Percentiles rank a stretch among this genome's conserved stretches.
Conservation (phyloP, 1,140 invertebrate genomes). For the Spodoptera litura region DNA sequence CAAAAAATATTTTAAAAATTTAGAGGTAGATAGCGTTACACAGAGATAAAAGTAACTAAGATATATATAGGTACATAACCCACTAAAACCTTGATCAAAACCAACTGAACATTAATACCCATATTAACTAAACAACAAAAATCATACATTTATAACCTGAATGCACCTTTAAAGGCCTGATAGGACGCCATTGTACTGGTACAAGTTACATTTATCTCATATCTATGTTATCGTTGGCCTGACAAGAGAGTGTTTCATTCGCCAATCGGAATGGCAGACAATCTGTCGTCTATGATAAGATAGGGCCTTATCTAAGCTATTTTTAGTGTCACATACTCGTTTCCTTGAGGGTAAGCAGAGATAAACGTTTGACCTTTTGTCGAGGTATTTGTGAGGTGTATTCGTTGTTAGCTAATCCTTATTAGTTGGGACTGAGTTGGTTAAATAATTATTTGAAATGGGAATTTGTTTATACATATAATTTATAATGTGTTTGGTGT, state of each 20-base stretch:
- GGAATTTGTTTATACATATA: no score
- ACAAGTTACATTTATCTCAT: neutral
- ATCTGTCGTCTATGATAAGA: slow-evolving; percentile 61
- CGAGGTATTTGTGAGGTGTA: neutral
- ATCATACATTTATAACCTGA: neutral
- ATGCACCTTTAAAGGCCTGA: neutral
- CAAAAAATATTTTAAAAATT: no score
- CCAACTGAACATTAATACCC: no score
- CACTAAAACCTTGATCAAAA: no score
- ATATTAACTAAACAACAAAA: no score
- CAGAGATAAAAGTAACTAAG: no score
- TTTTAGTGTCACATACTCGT: slow-evolving; percentile 37
- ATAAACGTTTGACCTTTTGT: slow-evolving; percentile 19
- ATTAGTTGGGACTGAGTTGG: no score
- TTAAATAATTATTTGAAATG: no score
- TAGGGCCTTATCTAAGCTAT: slow-evolving; percentile 54
- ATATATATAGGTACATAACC: no score
- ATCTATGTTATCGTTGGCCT: slow-evolving; percentile 26
- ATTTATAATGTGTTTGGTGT: no score
- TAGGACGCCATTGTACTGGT: neutral
- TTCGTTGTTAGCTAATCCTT: neutral
- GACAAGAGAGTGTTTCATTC: slow-evolving; percentile 31
- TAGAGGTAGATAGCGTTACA: no score
- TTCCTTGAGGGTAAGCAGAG: slow-evolving; percentile 24
- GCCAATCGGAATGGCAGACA: slow-evolving; percentile 61